Percentiles rank a stretch among this genome's conserved stretches.
Conservation (phyloP, 2,888 invertebrate species). For the Trissonchulus sp. region DNA sequence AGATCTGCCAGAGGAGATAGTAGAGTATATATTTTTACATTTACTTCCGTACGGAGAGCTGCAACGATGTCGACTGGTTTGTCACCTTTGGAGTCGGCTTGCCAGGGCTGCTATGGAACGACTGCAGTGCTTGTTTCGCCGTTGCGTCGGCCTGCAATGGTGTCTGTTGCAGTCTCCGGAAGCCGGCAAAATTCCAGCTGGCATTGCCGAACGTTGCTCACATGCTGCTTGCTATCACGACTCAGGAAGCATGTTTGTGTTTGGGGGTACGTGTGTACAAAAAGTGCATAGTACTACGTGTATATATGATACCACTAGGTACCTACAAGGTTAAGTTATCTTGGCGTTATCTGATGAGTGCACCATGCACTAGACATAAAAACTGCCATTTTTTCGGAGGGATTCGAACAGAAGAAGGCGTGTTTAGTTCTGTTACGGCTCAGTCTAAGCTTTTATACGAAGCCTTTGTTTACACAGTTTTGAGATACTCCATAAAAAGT, state of each 20-base stretch:
- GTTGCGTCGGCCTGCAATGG: slow-evolving; percentile 35
- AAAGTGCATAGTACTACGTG: too few species aligned
- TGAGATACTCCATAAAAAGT: too few species aligned
- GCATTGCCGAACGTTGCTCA: slow-evolving; percentile 40
- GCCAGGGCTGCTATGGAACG: slow-evolving; percentile 64
- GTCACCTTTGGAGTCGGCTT: slow-evolving; percentile 75
- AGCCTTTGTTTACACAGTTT: too few species aligned
- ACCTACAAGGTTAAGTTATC: too few species aligned
- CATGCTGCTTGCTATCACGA: slow-evolving; percentile 40
- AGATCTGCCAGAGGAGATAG: slow-evolving; percentile 81
- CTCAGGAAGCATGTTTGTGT: slow-evolving; percentile 35
- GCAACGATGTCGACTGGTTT: slow-evolving; percentile 75
- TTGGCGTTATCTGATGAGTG: too few species aligned
- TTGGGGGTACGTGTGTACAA: slow-evolving; percentile 13
- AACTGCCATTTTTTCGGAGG: too few species aligned
- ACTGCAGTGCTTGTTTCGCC: slow-evolving; percentile 29
- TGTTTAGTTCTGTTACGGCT: too few species aligned
- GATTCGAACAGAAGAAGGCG: too few species aligned
- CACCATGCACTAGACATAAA: too few species aligned
- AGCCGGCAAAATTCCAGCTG: not conserved
- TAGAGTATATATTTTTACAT: slow-evolving; percentile 81
- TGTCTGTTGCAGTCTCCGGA: slow-evolving; percentile 21
- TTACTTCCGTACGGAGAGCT: slow-evolving; percentile 84
- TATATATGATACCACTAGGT: too few species aligned
- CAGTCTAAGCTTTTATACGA: too few species aligned